Evolutionary conservation across 2,113 vertebrate species (phyloP), one percentile per base, ranked within the genome.

Genomic region (Nettapus auritus): DNA sequence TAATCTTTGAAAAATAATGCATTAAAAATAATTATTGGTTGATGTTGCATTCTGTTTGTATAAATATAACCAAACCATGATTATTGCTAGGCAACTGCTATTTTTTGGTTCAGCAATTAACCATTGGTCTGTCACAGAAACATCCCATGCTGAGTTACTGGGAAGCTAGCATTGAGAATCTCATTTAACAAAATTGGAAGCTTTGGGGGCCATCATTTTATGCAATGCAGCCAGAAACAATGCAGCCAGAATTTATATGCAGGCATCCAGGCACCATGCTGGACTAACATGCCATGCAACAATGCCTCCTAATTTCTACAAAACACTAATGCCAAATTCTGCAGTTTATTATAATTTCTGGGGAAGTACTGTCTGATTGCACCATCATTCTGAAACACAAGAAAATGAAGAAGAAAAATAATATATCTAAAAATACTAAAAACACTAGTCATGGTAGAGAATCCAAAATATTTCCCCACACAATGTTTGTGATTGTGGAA

Each of bases 1-100:
- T 83, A 93, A 50, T 70, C 23, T 80, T 88, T 42, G 23, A 86
- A 36, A 91, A 97, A 77, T 13, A 90, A 74, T 23, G 13, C 25
- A 42, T 73, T 81, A 71, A 70, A 92, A 86, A 67, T 50, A 90
- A 67, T 74, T 86, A 67, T 46, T 83, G 4, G 8, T 33, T 78
- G 46, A 34, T 75, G 56, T 33, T 67, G 86, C 36, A 34, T 92
- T 93, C 88, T 82, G 46, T 66, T 82, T 90, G 64, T n/a, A 63
- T 55, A 91, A 88, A 87, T 87, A 89, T 15, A 94, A 57, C 29
- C 36, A 92, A 66, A 69, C 21, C 17, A 26, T 73, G 70, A 91
- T 76, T 75, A 76, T 18, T 66, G 86, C 89, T 92, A 87, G 93
- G 83, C 80, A 95, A 95, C 90, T 60, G 40, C 67, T 82, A 67